Conservation (phyloP, 2,797 vertebrate genomes). For the Halcyon badia region DNA sequence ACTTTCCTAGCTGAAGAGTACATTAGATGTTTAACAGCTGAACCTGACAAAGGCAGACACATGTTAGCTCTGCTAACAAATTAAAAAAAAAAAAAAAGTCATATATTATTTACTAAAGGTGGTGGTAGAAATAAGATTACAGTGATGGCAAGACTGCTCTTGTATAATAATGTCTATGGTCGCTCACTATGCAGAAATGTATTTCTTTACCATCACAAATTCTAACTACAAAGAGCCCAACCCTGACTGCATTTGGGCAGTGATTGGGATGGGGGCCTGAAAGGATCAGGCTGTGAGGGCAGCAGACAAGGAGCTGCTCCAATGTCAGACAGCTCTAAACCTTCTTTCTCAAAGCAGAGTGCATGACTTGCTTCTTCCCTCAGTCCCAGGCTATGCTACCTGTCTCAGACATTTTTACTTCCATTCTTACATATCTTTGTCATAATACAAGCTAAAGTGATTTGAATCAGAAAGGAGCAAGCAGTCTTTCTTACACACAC, state of each 20-base stretch:
- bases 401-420: neutral
- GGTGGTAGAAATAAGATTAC: neutral
- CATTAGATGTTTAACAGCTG: neutral
- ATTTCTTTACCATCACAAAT: neutral
- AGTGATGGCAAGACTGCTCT: neutral
- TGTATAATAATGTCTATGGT: neutral
- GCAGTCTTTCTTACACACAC: neutral
- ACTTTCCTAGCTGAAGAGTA: neutral
- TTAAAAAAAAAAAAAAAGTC: neutral
- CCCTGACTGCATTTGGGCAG: neutral
- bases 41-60: neutral
- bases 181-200: neutral
- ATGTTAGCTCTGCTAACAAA: neutral
- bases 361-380: neutral
- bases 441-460: neutral
- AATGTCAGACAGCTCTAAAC: neutral
- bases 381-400: neutral
- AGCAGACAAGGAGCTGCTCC: neutral
- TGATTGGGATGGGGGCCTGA: rapidly evolving
- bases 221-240: neutral
- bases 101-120: constrained; percentile 34
- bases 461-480: neutral
- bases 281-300: neutral
- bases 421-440: neutral
- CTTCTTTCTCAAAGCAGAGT: neutral